phyloP scores from a whole-genome alignment of 2,113 vertebrate species.

The Ochotona princeps region DNA sequence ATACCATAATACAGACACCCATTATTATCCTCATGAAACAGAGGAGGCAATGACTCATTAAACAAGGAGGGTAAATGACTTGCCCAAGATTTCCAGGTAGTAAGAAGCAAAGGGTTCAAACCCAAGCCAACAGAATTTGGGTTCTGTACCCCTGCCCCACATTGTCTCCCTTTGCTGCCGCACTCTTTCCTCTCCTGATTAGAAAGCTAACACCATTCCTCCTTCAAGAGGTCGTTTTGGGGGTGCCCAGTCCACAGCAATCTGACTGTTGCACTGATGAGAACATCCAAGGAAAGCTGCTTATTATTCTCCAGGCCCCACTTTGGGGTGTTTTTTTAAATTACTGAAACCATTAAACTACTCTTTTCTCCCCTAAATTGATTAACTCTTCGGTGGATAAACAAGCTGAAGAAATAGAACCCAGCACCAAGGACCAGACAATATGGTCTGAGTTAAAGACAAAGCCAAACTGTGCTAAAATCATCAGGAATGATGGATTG shows the following conservation, averaged over 20 bases:
- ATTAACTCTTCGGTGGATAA: slow-evolving; percentile 47
- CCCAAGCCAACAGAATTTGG: neutral
- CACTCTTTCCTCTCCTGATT: neutral
- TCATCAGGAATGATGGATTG: slow-evolving; percentile 57
- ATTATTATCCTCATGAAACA: neutral
- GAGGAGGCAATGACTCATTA: too few species aligned
- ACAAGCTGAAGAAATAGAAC: slow-evolving; percentile 46
- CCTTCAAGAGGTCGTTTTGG: neutral
- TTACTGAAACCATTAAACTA: neutral
- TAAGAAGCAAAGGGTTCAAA: slow-evolving; percentile 4
- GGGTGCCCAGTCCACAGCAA: neutral
- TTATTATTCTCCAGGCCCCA: neutral
- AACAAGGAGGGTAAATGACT: neutral
- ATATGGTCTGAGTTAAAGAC: slow-evolving; percentile 31
- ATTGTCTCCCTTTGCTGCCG: neutral
- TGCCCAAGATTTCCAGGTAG: neutral
- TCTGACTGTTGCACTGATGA: neutral
- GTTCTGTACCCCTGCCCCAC: neutral
- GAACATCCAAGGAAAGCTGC: slow-evolving; percentile 62
- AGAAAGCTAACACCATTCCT: neutral
- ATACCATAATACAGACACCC: neutral
- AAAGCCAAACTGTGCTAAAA: slow-evolving; percentile 6
- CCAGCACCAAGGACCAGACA: slow-evolving; percentile 32
- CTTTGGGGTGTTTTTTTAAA: neutral
- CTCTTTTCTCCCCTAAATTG: neutral